These are phyloP conservation scores for Polypterus senegalus DNA, from an alignment of 2,113 vertebrate genomes.

Conservation along the genomic window DNA sequence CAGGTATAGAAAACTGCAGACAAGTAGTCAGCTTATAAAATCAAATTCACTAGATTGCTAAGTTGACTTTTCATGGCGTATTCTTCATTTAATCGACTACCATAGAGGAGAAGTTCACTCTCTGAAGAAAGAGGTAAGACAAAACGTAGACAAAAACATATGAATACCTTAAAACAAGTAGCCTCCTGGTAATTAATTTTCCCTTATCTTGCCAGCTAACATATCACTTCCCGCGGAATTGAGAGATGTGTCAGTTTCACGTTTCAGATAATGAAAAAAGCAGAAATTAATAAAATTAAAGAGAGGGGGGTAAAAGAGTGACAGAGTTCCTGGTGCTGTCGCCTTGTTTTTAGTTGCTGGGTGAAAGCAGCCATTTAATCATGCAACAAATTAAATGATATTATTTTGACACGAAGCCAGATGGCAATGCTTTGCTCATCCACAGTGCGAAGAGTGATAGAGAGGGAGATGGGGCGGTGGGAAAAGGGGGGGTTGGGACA, in stretches of 20 bases:
- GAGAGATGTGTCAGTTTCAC: constrained; percentile 4
- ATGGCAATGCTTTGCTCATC: constrained; percentile 40
- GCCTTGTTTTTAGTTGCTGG: constrained; percentile 25
- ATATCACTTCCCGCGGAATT: neutral
- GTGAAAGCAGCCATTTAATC: constrained; percentile 50
- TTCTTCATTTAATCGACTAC: too few species aligned
- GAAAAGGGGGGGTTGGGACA: constrained; percentile 7
- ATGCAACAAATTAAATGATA: constrained; percentile 49
- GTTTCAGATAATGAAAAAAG: constrained; percentile 12
- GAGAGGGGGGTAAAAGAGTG: constrained; percentile 5
- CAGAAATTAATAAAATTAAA: constrained; percentile 18
- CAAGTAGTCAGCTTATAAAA: too few species aligned
- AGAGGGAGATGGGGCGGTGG: constrained; percentile 20
- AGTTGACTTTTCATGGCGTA: too few species aligned
- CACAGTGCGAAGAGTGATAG: constrained; percentile 28
- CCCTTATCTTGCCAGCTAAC: constrained; percentile 3
- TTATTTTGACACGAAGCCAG: constrained; percentile 48
- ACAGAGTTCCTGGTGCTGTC: constrained; percentile 14
- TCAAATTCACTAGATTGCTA: too few species aligned
- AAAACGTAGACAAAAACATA: neutral
- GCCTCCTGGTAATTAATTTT: constrained; percentile 4
- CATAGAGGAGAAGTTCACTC: too few species aligned
- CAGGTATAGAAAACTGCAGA: too few species aligned
- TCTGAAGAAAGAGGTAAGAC: too few species aligned
- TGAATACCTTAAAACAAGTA: neutral